Base-by-base conservation (phyloP, 2,797 vertebrate species). In the Micrastur ruficollis region DNA sequence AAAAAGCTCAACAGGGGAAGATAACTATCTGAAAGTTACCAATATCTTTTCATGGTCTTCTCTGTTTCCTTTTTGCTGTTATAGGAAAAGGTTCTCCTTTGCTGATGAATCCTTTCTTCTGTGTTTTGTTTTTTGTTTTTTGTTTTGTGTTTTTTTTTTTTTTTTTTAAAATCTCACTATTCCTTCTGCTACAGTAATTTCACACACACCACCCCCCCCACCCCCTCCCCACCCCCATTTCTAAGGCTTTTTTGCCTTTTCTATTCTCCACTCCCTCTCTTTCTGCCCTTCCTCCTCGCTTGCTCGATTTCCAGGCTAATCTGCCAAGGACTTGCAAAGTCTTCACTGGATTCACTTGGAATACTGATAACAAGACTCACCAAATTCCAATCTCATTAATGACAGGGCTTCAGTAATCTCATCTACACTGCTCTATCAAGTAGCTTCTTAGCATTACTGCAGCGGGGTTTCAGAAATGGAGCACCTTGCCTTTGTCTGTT, bases 151-250 rank as follows among this genome's bases (percentile, higher is more conserved):
- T n/a, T n/a, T n/a, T n/a, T n/a, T n/a, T n/a, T n/a, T n/a, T n/a
- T n/a, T n/a, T n/a, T n/a, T n/a, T n/a, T n/a, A n/a, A 1, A 2
- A 44, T 8, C 18, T 79, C 26, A 21, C 10, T 87, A 36, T 62
- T 87, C 12, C 8, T 74, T 14, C 31, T 52, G 4, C 58, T 34
- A 74, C 9, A 82, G 31, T 56, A 29, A 7, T 34, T 67, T 29
- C 19, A n/a, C 44, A 44, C 17, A 36, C 44, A 11, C 38, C 11
- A 13, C 38, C 40, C 8, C 44, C 18, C 44, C 19, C n/a, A n/a
- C n/a, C n/a, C n/a, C n/a, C 1, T 12, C 1, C 1, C 2, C 8
- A 2, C 14, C 40, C 25, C n/a, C 2, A 56, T 52, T 95, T 73
- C 67, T 59, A 47, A 22, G 10, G 46, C 1, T 46, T 73, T 81